Base-by-base conservation (phyloP, 2,797 vertebrate genomes). In the Hydrolagus colliei region DNA sequence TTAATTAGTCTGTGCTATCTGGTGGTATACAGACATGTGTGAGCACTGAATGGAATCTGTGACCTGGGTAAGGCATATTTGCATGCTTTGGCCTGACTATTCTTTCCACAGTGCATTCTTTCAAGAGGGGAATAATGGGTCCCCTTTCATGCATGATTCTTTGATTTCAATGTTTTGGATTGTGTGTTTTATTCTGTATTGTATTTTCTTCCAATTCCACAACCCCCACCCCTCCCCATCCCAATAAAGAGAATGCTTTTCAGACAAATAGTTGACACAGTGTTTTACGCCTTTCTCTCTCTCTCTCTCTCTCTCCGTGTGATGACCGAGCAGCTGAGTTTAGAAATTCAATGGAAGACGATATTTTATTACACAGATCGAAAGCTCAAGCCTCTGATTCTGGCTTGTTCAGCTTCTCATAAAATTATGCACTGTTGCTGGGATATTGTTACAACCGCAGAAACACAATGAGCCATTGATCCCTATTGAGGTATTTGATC, bases 11-110 rank as follows among this genome's bases (percentile, higher is more conserved):
- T 93, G 97, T 96, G 96, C 96, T 97, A 96, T 96, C 94, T 93
- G 92, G 94, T 86, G 92, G 93, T 96, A 95, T 97, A 96, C 96
- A 96, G 97, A 96, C 96, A 95, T 96, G 97, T 96, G 94, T 93
- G 90, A 86, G 89, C 89, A 91, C 89, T 98, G 96, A 99, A 98
- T 96, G 92, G 96, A 95, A 92, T 93, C 97, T 91, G 92, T 98
- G 98, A 98, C 97, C 97, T 99, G 97, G 96, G 96, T 97, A 97
- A 96, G 95, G 94, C 92, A 96, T 90, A 97, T 98, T 98, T 96
- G 98, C 89, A 91, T 92, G 94, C 95, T 95, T 95, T 94, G 94
- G 93, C 94, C 94, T 94, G 95, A 27, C 59, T 62, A 79, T 63
- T 11, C 61, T 79, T 63, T 41, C 95, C 93, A 93, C 94, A 91